Conservation (phyloP, 2,113 vertebrate species). For the Rhabdornis inornatus region DNA sequence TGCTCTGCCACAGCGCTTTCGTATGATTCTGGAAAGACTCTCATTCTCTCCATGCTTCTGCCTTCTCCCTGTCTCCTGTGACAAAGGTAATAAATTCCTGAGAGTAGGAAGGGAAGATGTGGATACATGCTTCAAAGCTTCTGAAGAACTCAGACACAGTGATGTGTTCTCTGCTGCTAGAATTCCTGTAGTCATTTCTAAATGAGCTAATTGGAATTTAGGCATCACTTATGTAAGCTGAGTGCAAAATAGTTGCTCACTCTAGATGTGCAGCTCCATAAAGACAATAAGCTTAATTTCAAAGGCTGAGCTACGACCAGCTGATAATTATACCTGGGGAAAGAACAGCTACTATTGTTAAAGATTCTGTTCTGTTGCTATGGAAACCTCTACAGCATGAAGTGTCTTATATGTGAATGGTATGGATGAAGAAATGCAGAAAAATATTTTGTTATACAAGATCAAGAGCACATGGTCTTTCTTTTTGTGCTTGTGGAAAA, state of each 20-base stretch:
- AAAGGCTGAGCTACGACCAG: neutral
- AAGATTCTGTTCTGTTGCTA: constrained; percentile 38
- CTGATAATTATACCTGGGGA: neutral
- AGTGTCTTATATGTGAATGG: neutral
- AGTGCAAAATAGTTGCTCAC: neutral
- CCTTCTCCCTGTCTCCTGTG: neutral
- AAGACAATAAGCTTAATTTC: neutral
- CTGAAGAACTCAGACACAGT: neutral
- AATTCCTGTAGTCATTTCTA: neutral
- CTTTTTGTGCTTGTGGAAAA: neutral
- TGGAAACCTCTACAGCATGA: constrained; percentile 26
- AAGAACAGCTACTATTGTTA: constrained; percentile 1
- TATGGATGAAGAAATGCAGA: neutral
- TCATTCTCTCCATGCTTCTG: neutral
- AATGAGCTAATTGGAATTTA: neutral
- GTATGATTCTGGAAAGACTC: neutral
- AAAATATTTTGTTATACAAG: neutral
- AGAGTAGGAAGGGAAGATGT: neutral
- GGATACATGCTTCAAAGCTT: neutral
- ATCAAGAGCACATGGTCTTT: neutral
- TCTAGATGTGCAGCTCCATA: neutral
- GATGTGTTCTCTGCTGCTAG: neutral
- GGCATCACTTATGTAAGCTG: neutral
- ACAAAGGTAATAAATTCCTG: neutral
- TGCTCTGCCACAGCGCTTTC: neutral